Evolutionary conservation across 2,888 invertebrate genomes (phyloP).

Genomic region (Onthophagus sagittarius): DNA sequence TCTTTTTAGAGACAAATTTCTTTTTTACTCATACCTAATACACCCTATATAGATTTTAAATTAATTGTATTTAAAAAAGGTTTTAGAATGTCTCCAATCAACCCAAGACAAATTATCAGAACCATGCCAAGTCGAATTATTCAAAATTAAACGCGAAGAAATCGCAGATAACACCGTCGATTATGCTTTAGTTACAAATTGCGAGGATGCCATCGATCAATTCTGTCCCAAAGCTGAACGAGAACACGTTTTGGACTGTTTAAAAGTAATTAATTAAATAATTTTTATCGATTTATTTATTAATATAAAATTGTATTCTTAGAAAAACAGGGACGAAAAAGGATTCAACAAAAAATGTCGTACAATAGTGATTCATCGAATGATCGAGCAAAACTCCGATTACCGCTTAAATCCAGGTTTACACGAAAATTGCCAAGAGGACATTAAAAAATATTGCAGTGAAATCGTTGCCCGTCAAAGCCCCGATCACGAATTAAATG

Average conservation of each 20-base stretch:
- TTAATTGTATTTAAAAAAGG: conserved; percentile 47
- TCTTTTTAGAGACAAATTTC: too few species aligned
- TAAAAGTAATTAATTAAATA: conserved; percentile 56
- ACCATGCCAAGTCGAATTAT: conserved; percentile 75
- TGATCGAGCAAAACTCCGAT: conserved; percentile 88
- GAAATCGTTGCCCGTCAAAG: conserved; percentile 49
- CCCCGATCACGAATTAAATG: conserved; percentile 73
- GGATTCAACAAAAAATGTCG: conserved; percentile 82
- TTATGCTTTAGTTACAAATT: conserved; percentile 77
- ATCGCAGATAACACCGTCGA: conserved; percentile 84
- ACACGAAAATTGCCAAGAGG: conserved; percentile 73
- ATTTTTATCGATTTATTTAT: too few species aligned
- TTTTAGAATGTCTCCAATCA: conserved; percentile 74
- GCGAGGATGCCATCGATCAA: conserved; percentile 80
- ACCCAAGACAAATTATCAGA: conserved; percentile 60
- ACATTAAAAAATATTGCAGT: conserved; percentile 66
- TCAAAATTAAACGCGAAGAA: conserved; percentile 81
- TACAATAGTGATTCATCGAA: conserved; percentile 77
- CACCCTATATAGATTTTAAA: too few species aligned
- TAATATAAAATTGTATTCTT: too few species aligned
- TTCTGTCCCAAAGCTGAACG: conserved; percentile 75
- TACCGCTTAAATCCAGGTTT: conserved; percentile 84
- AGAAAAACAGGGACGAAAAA: conserved; percentile 69
- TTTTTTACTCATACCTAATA: too few species aligned
- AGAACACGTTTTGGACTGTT: conserved; percentile 68